Percentiles rank a stretch among this genome's conserved stretches.
Evolutionary conservation across 2,113 vertebrate species (phyloP).

Genomic region (Etia nguti): DNA sequence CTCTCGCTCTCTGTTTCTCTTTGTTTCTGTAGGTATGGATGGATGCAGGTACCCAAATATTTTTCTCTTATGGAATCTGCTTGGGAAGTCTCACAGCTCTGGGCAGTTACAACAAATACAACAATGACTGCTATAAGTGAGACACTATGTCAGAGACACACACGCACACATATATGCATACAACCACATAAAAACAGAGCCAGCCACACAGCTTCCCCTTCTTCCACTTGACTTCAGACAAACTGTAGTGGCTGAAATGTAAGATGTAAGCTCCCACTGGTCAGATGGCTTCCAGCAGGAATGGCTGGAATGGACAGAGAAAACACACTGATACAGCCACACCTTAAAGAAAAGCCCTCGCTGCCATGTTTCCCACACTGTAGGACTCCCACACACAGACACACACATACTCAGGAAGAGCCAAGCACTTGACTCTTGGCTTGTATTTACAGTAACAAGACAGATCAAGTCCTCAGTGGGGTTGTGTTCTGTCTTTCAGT

Average conservation of each 20-base stretch:
- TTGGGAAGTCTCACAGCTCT: conserved; percentile 88
- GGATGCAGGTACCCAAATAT: conserved; percentile 92
- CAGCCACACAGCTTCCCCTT: neutral
- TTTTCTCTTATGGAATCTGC: conserved; percentile 92
- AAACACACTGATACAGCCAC: conserved; percentile 51
- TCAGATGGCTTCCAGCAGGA: conserved; percentile 43
- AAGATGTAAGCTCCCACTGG: neutral
- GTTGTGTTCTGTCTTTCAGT: neutral
- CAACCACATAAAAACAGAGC: neutral
- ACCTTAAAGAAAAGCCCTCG: conserved; percentile 52
- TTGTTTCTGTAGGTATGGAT: conserved; percentile 82
- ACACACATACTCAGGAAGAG: neutral
- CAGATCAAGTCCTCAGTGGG: neutral
- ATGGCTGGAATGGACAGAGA: conserved; percentile 64
- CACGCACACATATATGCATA: neutral
- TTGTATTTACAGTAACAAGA: neutral
- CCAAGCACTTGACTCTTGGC: neutral
- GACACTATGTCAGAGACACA: neutral
- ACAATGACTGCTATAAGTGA: conserved; percentile 96
- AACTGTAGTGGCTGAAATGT: neutral
- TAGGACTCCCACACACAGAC: neutral
- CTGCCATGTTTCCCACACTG: conserved; percentile 53
- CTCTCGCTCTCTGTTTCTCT: neutral
- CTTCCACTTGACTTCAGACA: neutral
- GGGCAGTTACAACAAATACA: conserved; percentile 94